phyloP scores from a whole-genome alignment of 2,113 vertebrate species.

The Periophthalmodon schlosseri region DNA sequence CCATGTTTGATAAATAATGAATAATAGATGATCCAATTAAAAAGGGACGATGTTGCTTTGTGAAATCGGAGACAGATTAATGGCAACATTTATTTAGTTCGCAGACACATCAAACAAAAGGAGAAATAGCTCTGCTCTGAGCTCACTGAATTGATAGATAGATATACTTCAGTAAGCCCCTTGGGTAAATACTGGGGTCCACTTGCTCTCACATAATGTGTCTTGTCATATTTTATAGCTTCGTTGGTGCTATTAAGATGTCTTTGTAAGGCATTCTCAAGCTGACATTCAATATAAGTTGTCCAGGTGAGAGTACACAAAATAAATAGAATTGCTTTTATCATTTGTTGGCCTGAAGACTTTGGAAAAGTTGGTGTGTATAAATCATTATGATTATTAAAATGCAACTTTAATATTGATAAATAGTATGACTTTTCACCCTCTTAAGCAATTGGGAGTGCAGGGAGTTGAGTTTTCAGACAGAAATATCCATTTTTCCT shows the following conservation, averaged over 20 bases:
- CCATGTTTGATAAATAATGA: constrained; percentile 22
- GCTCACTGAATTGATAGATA: neutral
- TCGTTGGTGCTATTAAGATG: neutral
- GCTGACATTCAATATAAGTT: neutral
- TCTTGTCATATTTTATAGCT: neutral
- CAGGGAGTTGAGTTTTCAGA: constrained; percentile 22
- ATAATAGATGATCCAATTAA: constrained; percentile 23
- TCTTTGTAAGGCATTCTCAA: neutral
- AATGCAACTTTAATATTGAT: neutral
- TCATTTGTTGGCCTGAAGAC: neutral
- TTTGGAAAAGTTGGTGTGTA: neutral
- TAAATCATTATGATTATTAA: constrained; percentile 10
- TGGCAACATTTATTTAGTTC: constrained; percentile 4
- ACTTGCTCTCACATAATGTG: constrained; percentile 7
- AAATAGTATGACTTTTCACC: neutral
- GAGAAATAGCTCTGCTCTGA: neutral
- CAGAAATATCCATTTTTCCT: constrained; percentile 45
- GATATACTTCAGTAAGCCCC: constrained; percentile 5
- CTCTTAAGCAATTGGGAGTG: constrained; percentile 15
- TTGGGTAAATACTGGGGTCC: constrained; percentile 5
- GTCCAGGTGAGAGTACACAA: constrained; percentile 6
- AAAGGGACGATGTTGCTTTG: constrained; percentile 11
- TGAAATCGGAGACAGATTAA: constrained; percentile 18
- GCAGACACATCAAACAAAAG: constrained; percentile 3
- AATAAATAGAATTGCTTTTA: constrained; percentile 3